phyloP scores from a whole-genome alignment of 2,797 vertebrate species.

The Emys orbicularis region DNA sequence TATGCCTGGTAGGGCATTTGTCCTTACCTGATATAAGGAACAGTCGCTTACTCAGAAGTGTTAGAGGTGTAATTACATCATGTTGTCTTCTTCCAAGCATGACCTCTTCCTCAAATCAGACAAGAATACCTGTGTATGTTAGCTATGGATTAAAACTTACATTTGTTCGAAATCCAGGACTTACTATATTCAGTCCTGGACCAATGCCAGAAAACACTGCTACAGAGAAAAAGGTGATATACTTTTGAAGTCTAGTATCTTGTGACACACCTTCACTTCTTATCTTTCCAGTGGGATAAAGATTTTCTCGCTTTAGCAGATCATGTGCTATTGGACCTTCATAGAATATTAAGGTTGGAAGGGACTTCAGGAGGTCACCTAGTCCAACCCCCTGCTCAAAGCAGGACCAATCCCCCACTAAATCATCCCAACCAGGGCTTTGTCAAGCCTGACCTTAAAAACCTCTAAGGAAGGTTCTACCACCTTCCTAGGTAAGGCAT shows the following conservation, averaged over 20 bases:
- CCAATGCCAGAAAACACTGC: accelerated
- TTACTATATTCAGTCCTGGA: not conserved
- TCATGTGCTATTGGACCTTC: too few species aligned
- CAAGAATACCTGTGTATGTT: not conserved
- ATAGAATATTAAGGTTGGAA: too few species aligned
- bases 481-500: too few species aligned
- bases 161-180: not conserved
- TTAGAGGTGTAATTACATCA: accelerated
- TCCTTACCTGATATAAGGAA: accelerated
- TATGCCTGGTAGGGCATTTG: not conserved
- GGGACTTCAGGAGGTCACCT: too few species aligned
- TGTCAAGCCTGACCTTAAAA: too few species aligned
- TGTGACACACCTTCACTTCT: not conserved
- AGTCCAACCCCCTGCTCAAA: too few species aligned
- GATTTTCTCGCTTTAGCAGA: not conserved
- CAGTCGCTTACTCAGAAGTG: not conserved
- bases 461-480: too few species aligned
- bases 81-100: not conserved
- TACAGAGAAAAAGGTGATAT: not conserved
- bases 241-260: not conserved
- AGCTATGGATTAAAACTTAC: accelerated
- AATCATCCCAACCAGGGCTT: too few species aligned
- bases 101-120: accelerated
- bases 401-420: too few species aligned
- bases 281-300: not conserved